These are phyloP conservation scores for Cryptosula pallasiana DNA, from an alignment of 2,888 invertebrate genomes.

Conservation along the genomic window DNA sequence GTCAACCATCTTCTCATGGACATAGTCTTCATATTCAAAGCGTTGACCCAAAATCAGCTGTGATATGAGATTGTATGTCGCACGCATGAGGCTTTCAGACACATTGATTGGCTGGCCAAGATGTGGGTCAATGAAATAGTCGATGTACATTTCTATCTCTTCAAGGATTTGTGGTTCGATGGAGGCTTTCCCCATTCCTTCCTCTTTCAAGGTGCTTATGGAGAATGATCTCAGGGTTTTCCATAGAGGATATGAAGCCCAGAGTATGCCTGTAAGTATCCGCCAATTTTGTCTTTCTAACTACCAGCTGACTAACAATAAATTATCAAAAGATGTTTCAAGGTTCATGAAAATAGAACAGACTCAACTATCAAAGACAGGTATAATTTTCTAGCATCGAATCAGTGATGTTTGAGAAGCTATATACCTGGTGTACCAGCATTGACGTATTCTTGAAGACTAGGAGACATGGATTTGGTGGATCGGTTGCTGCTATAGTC, in stretches of 20 bases:
- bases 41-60: neutral
- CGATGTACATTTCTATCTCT: neutral
- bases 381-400: too few relatives aligned
- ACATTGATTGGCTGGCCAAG: neutral
- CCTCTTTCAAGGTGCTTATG: neutral
- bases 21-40: neutral
- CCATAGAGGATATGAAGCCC: neutral
- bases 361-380: too few relatives aligned
- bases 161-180: conserved; percentile 1
- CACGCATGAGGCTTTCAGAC: neutral
- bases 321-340: too few relatives aligned
- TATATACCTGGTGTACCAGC: neutral
- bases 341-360: too few relatives aligned
- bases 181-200: neutral
- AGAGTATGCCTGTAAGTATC: neutral
- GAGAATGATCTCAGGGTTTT: conserved; percentile 17
- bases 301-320: too few relatives aligned
- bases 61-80: neutral
- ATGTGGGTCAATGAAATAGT: conserved; percentile 15
- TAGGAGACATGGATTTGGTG: neutral
- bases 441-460: neutral
- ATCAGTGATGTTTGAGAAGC: neutral
- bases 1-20: neutral
- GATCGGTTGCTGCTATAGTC: neutral
- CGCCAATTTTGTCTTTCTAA: too few relatives aligned